Conservation (phyloP, 2,113 vertebrate species). For the Cisticola juncidis region DNA sequence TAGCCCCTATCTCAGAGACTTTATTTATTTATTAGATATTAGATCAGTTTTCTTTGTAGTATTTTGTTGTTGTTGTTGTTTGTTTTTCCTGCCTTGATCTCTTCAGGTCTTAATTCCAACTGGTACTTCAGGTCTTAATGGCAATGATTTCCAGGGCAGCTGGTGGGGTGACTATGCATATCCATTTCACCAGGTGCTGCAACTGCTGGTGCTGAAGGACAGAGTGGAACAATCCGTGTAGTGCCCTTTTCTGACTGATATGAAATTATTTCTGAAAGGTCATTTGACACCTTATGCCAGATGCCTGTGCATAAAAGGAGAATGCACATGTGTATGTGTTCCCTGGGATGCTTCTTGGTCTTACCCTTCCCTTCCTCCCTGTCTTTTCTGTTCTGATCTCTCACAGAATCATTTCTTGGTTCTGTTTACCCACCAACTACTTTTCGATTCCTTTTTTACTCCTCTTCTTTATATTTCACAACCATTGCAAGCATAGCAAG, state of each 20-base stretch:
- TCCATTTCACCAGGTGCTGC: neutral
- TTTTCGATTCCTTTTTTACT: neutral
- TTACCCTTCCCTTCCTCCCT: neutral
- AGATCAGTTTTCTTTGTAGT: neutral
- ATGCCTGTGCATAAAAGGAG: neutral
- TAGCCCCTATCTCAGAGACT: neutral
- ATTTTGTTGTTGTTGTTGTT: too few relatives aligned
- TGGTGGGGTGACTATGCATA: neutral
- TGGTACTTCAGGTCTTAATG: neutral
- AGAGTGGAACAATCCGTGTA: neutral
- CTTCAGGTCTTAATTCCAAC: neutral
- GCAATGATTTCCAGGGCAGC: neutral
- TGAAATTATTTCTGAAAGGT: neutral
- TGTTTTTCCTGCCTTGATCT: neutral
- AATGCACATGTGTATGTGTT: fast-evolving
- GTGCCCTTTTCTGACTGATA: neutral
- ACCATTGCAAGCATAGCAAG: neutral
- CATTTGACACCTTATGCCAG: neutral
- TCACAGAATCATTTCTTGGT: neutral
- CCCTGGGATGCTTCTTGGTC: neutral
- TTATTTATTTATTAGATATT: neutral
- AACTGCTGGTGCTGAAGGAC: neutral
- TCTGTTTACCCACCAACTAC: neutral
- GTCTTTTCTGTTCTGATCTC: neutral
- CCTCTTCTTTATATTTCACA: neutral